Evolutionary conservation across 2,888 invertebrate genomes (phyloP), one percentile per base, ranked within the genome.

Genomic region (Pyrochroa serraticornis): DNA sequence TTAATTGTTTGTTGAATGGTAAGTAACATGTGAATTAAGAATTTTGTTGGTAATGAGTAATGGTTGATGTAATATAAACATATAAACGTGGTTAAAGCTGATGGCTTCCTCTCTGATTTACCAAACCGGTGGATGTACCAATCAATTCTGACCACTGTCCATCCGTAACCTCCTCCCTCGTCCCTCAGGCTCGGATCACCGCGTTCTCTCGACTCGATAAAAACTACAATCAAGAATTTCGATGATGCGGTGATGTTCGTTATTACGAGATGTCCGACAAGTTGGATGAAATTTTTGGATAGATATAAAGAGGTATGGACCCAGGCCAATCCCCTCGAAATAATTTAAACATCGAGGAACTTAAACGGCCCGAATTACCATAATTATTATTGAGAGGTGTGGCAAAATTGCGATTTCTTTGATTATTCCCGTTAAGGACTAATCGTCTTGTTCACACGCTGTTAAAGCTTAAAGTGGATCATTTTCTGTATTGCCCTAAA

Each of bases 91-190:
- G 42, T 43, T 32, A 43, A 43, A 43, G 30, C 31, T n/a, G 12
- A 43, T 43, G 12, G 12, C 33, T 48, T 35, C 8, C 39, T 38
- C 48, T 37, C 32, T 48, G 48, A 48, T 52, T 44, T 52, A 44
- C 22, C 14, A 43, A 42, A 35, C 35, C 50, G 31, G 8, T 36
- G 31, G 39, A 38, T 52, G 45, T 13, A 45, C 43, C 52, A 45
- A 52, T 52, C 38, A 44, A 45, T 52, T 30, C 38, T 52, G 44
- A 52, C 45, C 45, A 37, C 38, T 45, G 39, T 36, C 38, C 36
- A 7, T 52, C 10, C 30, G 44, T 36, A 47, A 47, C 35, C 22
- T 48, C 39, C 31, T 13, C 38, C 38, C 38, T 12, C 38, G 5
- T 5, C 13, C 31, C 31, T 10, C 12, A 10, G 32, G 48, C 32